These are phyloP conservation scores for Streptopelia turtur DNA, from an alignment of 2,797 vertebrate species.

Conservation along the genomic window DNA sequence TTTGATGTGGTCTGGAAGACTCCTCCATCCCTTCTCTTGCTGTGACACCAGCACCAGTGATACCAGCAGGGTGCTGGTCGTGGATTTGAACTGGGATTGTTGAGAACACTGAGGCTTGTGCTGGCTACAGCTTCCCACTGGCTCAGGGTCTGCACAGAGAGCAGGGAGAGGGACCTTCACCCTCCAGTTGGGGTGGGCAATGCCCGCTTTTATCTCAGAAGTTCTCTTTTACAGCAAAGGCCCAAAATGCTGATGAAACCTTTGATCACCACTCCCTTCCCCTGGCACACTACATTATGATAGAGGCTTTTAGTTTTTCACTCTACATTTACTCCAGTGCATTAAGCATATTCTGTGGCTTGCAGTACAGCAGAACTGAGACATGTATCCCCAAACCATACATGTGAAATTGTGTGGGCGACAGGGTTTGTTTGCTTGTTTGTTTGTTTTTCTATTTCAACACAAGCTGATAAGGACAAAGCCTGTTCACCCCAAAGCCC, in stretches of 20 bases:
- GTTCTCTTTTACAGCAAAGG: background rate
- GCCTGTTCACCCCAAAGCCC: background rate
- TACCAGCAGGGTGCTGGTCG: background rate
- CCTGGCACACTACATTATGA: fast-evolving
- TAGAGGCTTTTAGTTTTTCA: background rate
- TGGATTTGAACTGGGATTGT: fast-evolving
- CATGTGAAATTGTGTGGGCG: background rate
- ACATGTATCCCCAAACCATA: background rate
- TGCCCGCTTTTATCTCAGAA: background rate
- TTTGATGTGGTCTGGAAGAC: background rate
- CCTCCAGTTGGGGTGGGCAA: background rate
- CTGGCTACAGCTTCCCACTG: fast-evolving
- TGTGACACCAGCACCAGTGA: fast-evolving
- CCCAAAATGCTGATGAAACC: background rate
- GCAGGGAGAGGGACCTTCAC: background rate
- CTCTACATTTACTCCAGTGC: background rate
- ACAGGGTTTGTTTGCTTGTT: background rate
- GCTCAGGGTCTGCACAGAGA: background rate
- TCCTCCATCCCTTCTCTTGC: background rate
- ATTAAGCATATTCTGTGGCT: background rate
- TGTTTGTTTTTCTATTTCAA: background rate
- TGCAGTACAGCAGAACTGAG: background rate
- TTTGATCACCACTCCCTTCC: background rate
- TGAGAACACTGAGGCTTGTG: background rate
- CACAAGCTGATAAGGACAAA: background rate